phyloP scores from a whole-genome alignment of 1,140 invertebrate genomes.

The Drosophila biarmipes region DNA sequence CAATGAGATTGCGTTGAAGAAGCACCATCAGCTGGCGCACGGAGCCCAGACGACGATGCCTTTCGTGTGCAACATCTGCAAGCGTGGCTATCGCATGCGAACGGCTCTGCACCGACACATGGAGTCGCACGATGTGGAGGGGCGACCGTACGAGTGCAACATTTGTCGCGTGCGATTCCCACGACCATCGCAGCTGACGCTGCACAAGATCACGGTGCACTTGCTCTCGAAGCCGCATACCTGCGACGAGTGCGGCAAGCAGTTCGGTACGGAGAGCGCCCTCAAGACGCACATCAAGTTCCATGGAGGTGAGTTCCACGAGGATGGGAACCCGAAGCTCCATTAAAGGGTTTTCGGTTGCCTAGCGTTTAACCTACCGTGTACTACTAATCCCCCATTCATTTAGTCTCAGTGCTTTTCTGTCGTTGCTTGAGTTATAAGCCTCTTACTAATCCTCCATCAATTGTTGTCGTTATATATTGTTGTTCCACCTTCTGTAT shows the following conservation, averaged over 20 bases:
- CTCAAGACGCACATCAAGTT: constrained; percentile 84
- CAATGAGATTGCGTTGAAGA: constrained; percentile 73
- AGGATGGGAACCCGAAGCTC: constrained; percentile 32
- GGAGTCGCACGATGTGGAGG: constrained; percentile 78
- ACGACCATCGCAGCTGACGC: constrained; percentile 69
- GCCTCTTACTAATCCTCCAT: constrained; percentile 21
- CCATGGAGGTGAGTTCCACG: constrained; percentile 84
- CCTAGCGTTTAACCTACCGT: constrained; percentile 32
- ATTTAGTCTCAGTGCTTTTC: constrained; percentile 13
- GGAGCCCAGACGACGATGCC: constrained; percentile 71
- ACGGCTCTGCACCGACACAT: constrained; percentile 79
- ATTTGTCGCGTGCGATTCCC: constrained; percentile 75
- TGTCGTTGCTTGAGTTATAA: constrained; percentile 12
- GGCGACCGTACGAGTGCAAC: constrained; percentile 76
- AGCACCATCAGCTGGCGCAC: constrained; percentile 76
- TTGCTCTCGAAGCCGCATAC: constrained; percentile 74
- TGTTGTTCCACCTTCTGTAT: constrained; percentile 34
- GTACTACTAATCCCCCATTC: constrained; percentile 31
- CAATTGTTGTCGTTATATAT: constrained; percentile 35
- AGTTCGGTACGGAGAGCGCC: constrained; percentile 83
- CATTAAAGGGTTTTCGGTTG: constrained; percentile 21
- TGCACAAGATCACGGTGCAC: constrained; percentile 80
- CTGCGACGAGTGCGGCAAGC: constrained; percentile 78
- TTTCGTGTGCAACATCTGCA: constrained; percentile 74
- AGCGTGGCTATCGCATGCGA: constrained; percentile 77